Conservation (phyloP, 2,888 invertebrate genomes). For the Tolmerus cingulatus region DNA sequence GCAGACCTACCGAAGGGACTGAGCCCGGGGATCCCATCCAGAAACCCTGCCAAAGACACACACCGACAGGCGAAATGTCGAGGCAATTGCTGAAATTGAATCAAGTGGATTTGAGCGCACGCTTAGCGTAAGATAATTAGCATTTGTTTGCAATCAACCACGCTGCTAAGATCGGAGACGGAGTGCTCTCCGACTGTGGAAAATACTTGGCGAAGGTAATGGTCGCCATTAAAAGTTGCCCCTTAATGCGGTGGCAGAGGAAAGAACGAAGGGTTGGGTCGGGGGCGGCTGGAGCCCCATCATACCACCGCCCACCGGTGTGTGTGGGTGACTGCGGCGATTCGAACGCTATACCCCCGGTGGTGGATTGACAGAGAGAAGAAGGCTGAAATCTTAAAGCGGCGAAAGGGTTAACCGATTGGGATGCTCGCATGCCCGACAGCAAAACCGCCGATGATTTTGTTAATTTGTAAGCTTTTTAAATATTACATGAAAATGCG, state of each 20-base stretch:
- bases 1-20: not conserved
- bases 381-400: not conserved
- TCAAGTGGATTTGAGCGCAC: constrained; percentile 45
- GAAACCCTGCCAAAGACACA: constrained; percentile 16
- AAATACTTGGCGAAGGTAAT: constrained; percentile 39
- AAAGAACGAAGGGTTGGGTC: not conserved
- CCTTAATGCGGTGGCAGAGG: not conserved
- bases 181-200: constrained; percentile 3
- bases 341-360: not conserved
- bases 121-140: constrained; percentile 46
- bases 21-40: not conserved
- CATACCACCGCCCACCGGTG: not conserved
- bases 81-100: constrained; percentile 45
- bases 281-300: not conserved
- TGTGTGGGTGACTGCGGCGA: constrained; percentile 17
- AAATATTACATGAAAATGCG: not conserved
- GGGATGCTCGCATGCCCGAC: not conserved
- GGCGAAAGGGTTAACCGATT: not conserved
- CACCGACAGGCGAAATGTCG: constrained; percentile 36
- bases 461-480: not conserved
- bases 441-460: not conserved
- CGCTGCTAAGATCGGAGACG: constrained; percentile 8
- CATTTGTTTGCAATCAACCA: constrained; percentile 45
- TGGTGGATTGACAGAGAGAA: not conserved
- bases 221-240: constrained; percentile 39